Conservation (phyloP, 2,113 vertebrate species). For the Nymphicus hollandicus region DNA sequence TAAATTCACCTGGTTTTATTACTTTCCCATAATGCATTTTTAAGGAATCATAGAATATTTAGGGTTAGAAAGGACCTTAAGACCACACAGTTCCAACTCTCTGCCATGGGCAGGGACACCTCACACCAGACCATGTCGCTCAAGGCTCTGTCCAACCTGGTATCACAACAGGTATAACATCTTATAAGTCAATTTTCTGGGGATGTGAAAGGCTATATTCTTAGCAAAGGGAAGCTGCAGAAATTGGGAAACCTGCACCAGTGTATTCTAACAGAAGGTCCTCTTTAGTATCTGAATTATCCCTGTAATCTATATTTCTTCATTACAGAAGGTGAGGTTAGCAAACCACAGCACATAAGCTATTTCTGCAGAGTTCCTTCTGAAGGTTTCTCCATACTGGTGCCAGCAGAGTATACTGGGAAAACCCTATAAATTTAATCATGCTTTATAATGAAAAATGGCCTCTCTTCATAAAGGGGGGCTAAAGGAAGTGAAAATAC, state of each 20-base stretch:
- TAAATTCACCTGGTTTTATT: neutral
- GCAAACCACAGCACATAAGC: neutral
- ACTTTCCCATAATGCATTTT: neutral
- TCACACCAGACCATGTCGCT: neutral
- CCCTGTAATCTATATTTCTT: neutral
- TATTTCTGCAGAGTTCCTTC: neutral
- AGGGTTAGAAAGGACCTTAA: neutral
- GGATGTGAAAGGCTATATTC: neutral
- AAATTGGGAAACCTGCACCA: neutral
- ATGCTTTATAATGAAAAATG: neutral
- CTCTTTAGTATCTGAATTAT: neutral
- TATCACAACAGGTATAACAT: neutral
- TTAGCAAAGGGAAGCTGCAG: neutral
- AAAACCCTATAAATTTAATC: neutral
- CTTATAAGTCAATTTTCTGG: neutral
- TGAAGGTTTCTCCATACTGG: neutral
- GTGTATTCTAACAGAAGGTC: neutral
- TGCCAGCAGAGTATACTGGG: neutral
- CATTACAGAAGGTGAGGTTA: neutral
- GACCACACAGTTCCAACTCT: neutral
- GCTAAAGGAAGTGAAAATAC: neutral
- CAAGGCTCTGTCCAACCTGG: neutral
- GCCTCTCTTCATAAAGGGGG: neutral
- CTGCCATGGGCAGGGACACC: neutral
- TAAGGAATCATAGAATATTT: neutral